A percentile compares a stretch with the other conserved stretches of the same genome.
Evolutionary conservation across 1,140 invertebrate species (phyloP).

Genomic region (Rhopalosiphum maidis): DNA sequence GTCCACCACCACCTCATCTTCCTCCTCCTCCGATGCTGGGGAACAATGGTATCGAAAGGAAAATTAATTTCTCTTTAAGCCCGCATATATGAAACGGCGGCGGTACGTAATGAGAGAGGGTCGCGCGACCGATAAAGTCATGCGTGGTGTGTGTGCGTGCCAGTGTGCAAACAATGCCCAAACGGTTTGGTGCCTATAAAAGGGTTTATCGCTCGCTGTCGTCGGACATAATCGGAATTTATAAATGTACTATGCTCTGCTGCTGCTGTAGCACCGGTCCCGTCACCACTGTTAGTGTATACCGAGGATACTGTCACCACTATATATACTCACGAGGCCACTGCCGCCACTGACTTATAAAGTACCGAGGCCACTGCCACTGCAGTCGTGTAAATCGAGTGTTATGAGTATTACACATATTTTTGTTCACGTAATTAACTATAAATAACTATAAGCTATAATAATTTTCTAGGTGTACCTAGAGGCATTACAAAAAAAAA

Average conservation of each 20-base stretch:
- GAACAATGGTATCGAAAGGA: slow-evolving; percentile 58
- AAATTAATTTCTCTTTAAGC: slow-evolving; percentile 58
- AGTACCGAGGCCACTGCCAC: too few relatives aligned
- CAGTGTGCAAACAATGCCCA: slow-evolving; percentile 56
- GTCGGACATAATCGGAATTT: slow-evolving; percentile 52
- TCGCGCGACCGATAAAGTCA: slow-evolving; percentile 54
- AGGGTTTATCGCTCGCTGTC: slow-evolving; percentile 55
- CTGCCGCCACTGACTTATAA: not conserved
- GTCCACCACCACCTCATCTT: not conserved
- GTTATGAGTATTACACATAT: too few relatives aligned
- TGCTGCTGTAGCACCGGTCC: not conserved
- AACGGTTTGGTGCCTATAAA: slow-evolving; percentile 54
- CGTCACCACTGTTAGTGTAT: not conserved
- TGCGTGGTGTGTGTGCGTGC: slow-evolving; percentile 43
- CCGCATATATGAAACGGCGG: slow-evolving; percentile 50
- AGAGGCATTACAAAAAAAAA: not conserved
- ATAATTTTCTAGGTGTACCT: not conserved
- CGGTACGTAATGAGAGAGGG: slow-evolving; percentile 50
- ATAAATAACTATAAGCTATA: not conserved
- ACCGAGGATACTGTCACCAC: not conserved
- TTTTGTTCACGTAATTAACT: too few relatives aligned
- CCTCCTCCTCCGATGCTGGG: not conserved
- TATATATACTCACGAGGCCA: not conserved
- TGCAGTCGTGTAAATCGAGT: not conserved
- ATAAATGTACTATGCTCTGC: not conserved